These are phyloP conservation scores for Centropus unirufus DNA, from an alignment of 2,113 vertebrate species.

Conservation along the genomic window DNA sequence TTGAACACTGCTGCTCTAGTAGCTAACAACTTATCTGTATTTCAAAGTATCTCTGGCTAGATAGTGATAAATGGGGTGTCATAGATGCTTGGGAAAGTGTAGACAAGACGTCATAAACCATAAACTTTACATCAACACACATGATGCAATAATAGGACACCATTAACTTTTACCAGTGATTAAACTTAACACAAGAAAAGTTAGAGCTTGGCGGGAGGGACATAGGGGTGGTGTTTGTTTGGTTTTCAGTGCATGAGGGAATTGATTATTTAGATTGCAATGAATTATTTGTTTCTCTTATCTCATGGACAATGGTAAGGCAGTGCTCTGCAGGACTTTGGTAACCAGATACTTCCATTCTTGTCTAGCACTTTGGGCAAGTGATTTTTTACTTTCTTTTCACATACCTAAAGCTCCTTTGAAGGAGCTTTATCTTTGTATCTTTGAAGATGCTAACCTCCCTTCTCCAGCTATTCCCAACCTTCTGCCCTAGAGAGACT, in stretches of 20 bases:
- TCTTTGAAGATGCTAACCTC: background rate
- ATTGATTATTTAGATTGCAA: conserved; percentile 39
- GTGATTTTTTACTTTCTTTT: conserved; percentile 8
- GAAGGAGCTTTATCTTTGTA: too few species aligned
- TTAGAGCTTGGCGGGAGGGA: background rate
- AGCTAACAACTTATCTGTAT: conserved; percentile 57
- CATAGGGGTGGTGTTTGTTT: background rate
- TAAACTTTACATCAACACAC: conserved; percentile 41
- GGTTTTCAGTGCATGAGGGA: conserved; percentile 65
- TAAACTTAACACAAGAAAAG: conserved; percentile 76
- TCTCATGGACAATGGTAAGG: background rate
- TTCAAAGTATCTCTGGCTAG: conserved; percentile 65
- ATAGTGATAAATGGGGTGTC: conserved; percentile 76
- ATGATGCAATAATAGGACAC: conserved; percentile 30
- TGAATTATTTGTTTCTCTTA: background rate
- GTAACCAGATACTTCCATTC: background rate
- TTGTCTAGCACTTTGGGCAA: background rate
- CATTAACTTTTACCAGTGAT: conserved; percentile 74
- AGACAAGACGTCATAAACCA: background rate
- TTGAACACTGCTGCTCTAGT: background rate
- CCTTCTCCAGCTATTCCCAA: background rate
- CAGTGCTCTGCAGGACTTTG: background rate
- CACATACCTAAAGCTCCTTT: conserved; percentile 19
- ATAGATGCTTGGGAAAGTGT: conserved; percentile 38
- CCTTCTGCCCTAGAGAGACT: background rate